phyloP scores from a whole-genome alignment of 2,113 vertebrate genomes.

The Saguinus imperator region DNA sequence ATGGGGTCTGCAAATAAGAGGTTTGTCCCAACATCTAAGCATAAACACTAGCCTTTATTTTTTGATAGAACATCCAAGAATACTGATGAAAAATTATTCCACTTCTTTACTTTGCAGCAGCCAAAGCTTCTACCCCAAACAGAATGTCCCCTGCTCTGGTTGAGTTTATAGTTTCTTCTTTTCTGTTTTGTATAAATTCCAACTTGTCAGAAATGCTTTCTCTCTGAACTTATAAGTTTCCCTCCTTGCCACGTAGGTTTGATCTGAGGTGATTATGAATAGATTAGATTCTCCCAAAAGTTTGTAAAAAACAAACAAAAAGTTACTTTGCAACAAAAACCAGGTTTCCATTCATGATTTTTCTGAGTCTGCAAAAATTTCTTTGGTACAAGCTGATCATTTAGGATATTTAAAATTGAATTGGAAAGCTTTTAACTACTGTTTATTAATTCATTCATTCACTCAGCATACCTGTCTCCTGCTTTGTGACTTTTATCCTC shows the following conservation, averaged over 20 bases:
- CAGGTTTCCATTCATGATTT: too few relatives aligned
- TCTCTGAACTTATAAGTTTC: background rate
- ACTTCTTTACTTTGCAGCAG: constrained; percentile 54
- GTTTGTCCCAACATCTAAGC: constrained; percentile 56
- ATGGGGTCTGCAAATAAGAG: background rate
- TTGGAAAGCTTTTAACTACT: background rate
- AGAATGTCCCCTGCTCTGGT: constrained; percentile 50
- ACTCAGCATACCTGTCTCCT: background rate
- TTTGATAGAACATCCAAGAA: constrained; percentile 63
- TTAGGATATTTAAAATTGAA: constrained; percentile 14
- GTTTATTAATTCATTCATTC: background rate
- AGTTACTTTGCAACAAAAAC: background rate
- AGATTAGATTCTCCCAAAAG: background rate
- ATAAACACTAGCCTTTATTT: constrained; percentile 49
- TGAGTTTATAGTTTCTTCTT: constrained; percentile 75
- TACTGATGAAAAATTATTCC: constrained; percentile 67
- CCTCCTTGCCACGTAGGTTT: background rate
- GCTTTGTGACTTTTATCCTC: background rate
- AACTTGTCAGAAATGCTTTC: constrained; percentile 59
- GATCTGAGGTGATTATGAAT: background rate
- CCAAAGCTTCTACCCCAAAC: constrained; percentile 15
- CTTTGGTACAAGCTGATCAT: background rate
- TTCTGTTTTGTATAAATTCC: constrained; percentile 72
- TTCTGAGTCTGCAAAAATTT: background rate
- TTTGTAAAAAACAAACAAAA: background rate